Evolutionary conservation across 2,888 invertebrate genomes (phyloP), one percentile per base, ranked within the genome.

Genomic region (Tiliacea citrago): DNA sequence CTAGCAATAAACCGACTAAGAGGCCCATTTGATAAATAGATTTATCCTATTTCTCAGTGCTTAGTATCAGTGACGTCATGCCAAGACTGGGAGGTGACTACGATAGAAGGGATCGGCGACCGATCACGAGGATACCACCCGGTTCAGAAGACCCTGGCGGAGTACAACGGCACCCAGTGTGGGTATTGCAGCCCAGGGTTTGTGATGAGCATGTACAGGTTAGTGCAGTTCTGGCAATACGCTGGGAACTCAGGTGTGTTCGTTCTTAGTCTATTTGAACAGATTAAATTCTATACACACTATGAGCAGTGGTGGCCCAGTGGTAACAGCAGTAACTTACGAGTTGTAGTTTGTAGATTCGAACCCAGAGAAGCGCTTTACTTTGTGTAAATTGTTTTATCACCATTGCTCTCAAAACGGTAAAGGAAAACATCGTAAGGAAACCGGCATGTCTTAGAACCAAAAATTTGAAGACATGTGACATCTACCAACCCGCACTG

Each of bases 151-250:
- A 92, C 97, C 4, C 90, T 98, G 57, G 97, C 97, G 0, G 94
- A 97, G 61, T 96, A 97, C 87, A 97, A 97, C 88, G 98, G 98
- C 0, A 97, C 97, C 0, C 98, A 98, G 91, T 98, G 98, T 89
- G 98, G 98, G 0, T 98, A 96, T 90, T 98, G 98, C 89, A 97
- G 97, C 42, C 97, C 98, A 0, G 98, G 98, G 13, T 98, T 98
- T 97, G 97, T 98, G 58, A 98, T 98, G 98, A 97, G 97, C 87
- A 98, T 98, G 97, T 97, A 97, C 92, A 93, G 95, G 93, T 93
- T 89, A 85, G 61, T 55, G 4, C 7, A 24, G 18, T 35, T 61
- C 35, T 42, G 13, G 10, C 29, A 18, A n/a, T 2, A 9, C 0
- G 5, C 29, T 29, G 6, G 16, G 5, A 47, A 49, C 2, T 63